Conservation (phyloP, 1,140 invertebrate genomes). For the Macrobrachium rosenbergii region DNA sequence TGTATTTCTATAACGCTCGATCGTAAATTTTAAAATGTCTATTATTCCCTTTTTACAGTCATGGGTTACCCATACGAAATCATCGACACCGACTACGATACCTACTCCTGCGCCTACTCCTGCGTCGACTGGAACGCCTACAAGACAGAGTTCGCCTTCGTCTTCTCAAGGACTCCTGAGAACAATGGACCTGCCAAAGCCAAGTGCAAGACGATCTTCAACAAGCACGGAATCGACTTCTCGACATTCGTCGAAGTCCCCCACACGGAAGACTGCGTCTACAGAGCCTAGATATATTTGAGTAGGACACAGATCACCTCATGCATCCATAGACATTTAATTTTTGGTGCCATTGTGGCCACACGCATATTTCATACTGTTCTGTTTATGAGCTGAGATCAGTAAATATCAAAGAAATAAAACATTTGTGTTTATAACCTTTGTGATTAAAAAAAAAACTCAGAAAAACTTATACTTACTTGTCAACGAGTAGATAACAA, state of each 20-base stretch:
- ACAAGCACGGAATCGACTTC: constrained; percentile 24
- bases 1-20: background rate
- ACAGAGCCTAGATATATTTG: constrained; percentile 4
- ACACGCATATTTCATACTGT: too few species aligned
- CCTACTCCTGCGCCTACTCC: constrained; percentile 27
- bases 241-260: constrained; percentile 15
- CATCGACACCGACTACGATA: constrained; percentile 31
- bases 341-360: too few species aligned
- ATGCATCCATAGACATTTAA: too few species aligned
- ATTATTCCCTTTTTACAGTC: background rate
- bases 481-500: too few species aligned
- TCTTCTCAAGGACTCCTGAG: constrained; percentile 20
- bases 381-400: too few species aligned
- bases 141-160: constrained; percentile 36
- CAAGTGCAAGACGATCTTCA: constrained; percentile 21
- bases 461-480: too few species aligned
- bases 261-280: constrained; percentile 10
- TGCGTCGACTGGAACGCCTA: constrained; percentile 4
- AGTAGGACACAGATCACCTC: too few species aligned
- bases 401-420: too few species aligned
- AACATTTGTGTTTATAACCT: too few species aligned
- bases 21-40: background rate
- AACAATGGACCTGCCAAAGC: background rate
- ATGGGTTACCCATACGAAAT: background rate
- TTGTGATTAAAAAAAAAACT: too few species aligned